Base-by-base conservation (phyloP, 2,113 vertebrate species). In the Mobula birostris region DNA sequence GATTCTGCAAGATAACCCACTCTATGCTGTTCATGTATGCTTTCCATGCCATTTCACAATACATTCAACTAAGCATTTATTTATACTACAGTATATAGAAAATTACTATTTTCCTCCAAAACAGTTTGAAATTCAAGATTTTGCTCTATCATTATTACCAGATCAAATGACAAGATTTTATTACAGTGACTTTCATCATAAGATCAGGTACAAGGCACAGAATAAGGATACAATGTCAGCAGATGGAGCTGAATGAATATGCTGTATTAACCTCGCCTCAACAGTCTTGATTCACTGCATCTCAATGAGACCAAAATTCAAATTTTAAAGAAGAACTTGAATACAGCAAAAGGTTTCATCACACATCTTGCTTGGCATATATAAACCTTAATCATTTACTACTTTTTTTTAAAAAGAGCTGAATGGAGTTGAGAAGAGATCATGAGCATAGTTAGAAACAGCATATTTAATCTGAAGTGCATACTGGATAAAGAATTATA, bases 201-300 rank as follows among this genome's bases (percentile, higher is more conserved):
- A 74, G 91, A 93, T 74, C 91, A 76, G 91, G 70, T 93, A 93
- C 91, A 93, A 93, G 91, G 91, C 91, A 93, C 91, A 93, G 91
- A 93, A 70, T 93, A 93, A 93, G 70, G 70, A 74, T 70, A 93
- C 68, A 72, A 72, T 74, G 21, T 74, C 91, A 76, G 91, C 91
- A 76, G 91, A 48, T 93, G 90, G 90, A 92, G n/a, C 66, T 72
- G 91, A 93, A 93, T 74, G 91, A 93, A 93, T 48, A 29, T 76
- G 72, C 36, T 74, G 90, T 90, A 90, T 93, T 93, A 91, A 40
- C 68, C 48, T 66, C 29, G 17, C 21, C 36, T 74, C 32, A 56
- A 93, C 7, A 74, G 36, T 72, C 32, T 90, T 66, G 66, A 91
- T 21, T 74, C 70, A 17, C 70, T 1, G 24, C 70, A 5, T 74